Base-by-base conservation (phyloP, 1,140 invertebrate genomes). In the Listronotus bonariensis region DNA sequence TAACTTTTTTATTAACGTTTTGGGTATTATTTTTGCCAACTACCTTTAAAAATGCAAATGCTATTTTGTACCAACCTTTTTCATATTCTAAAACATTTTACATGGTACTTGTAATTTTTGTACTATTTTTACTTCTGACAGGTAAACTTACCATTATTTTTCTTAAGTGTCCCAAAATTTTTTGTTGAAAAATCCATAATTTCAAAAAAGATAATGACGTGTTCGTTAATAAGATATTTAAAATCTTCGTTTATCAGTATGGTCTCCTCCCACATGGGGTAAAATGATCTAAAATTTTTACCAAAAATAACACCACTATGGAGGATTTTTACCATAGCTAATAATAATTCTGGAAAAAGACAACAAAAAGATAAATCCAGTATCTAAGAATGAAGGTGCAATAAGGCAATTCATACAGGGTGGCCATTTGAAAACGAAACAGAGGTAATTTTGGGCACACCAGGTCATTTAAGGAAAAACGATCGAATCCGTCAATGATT, bases 11-110 rank as follows among this genome's bases (percentile, higher is more conserved):
- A 8, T 74, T 71, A 10, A 73, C 49, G 42, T 76, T 74, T 14
- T 51, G 55, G 8, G 17, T 18, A 18, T 54, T 52, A 51, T 73
- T 61, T 65, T 67, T 54, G 55, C 66, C 66, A 9, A 68, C 41
- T 12, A 69, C 56, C 68, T 76, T 76, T 34, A 78, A 53, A 65
- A 78, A 78, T 14, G 72, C 75, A 71, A 74, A 76, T n/a, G 72
- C 72, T 52, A 78, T 69, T 26, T 68, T 69, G 43, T 72, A 60
- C 65, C 66, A 68, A 36, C 69, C 67, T 60, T 67, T 69, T 38
- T 11, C n/a, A 65, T 11, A 71, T 48, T 55, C 49, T 70, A 61
- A 57, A 65, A 52, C 42, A 45, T 52, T 40, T 14, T 45, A 26
- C 20, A 26, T 26, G 5, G 5, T 26, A 26, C 20, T 5, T 26